phyloP scores from a whole-genome alignment of 64 coral and sea anemone species.

The Montipora capricornis region DNA sequence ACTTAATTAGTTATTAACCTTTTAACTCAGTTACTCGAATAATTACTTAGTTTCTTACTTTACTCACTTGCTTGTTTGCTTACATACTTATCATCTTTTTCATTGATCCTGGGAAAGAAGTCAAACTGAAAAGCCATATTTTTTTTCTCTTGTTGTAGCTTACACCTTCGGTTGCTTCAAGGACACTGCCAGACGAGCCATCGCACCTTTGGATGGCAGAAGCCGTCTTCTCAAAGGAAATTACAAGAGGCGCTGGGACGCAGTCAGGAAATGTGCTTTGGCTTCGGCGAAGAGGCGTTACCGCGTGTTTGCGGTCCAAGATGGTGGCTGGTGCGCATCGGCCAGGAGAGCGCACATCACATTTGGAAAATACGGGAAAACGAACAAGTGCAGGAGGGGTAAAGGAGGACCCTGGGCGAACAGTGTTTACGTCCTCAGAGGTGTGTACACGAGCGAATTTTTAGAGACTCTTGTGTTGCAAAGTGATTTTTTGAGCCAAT shows the following conservation, averaged over 20 bases:
- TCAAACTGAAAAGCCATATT: neutral
- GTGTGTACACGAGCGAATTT: neutral
- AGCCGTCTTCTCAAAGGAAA: conserved; percentile 46
- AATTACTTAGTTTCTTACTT: no score
- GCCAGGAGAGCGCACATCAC: neutral
- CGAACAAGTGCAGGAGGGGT: conserved; percentile 36
- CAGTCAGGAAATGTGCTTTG: conserved; percentile 52
- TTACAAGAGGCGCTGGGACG: neutral
- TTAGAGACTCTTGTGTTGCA: neutral
- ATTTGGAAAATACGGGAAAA: conserved; percentile 47
- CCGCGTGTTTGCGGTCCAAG: conserved; percentile 57
- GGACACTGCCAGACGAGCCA: conserved; percentile 43
- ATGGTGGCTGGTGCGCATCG: conserved; percentile 51
- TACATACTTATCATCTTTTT: no score
- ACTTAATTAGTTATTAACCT: no score
- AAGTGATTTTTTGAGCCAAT: neutral
- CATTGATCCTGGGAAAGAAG: neutral
- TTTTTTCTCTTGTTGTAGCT: neutral
- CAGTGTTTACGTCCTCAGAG: conserved; percentile 54
- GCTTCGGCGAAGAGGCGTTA: conserved; percentile 18
- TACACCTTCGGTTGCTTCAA: conserved; percentile 56
- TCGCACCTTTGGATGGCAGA: conserved; percentile 38
- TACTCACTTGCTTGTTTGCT: no score
- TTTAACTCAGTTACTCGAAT: no score
- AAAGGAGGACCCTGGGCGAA: conserved; percentile 68